Base-by-base conservation (phyloP, 1,140 invertebrate genomes). In the Atta texana region DNA sequence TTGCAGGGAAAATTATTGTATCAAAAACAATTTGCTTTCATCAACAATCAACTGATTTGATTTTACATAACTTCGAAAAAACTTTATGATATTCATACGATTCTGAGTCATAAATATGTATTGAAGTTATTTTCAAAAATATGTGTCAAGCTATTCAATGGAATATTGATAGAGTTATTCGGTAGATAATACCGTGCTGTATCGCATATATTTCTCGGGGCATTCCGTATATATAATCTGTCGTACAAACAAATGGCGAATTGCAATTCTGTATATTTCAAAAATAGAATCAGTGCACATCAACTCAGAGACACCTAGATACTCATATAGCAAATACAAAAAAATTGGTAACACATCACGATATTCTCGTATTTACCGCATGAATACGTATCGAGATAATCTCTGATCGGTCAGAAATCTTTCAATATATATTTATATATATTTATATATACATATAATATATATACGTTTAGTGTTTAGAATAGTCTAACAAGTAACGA, bases 401-500 rank as follows among this genome's bases (percentile, higher is more conserved):
- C 80, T 82, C 66, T 49, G 34, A 31, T 74, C 6, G 39, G 55
- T 82, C 24, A 59, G 77, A 24, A 6, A 7, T 34, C 18, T 72
- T 59, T 78, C 16, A n/a, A 82, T 72, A 82, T 59, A 57, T 72
- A 81, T 64, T 81, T 53, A 82, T 72, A 82, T 59, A 57, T 72
- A 81, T 64, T 81, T 53, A 63, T 68, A 81, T 81, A 68, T 71
- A 74, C n/a, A 49, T 85, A 85, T 76, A 74, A 49, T 24, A 24
- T 24, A 77, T 68, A 85, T 85, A 69, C 61, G 80, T 88, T 24
- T 92, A 92, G 91, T 89, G 8, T 59, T 66, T 92, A 92, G 92
- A 92, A 87, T 92, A 92, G 90, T 77, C 57, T 82, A 69, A 90
- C 63, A 89, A 92, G 90, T 92, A 90, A 90, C 74, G 24, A 88